These are phyloP conservation scores for Anagyrus pseudococci DNA, from an alignment of 2,888 invertebrate genomes.

Conservation along the genomic window DNA sequence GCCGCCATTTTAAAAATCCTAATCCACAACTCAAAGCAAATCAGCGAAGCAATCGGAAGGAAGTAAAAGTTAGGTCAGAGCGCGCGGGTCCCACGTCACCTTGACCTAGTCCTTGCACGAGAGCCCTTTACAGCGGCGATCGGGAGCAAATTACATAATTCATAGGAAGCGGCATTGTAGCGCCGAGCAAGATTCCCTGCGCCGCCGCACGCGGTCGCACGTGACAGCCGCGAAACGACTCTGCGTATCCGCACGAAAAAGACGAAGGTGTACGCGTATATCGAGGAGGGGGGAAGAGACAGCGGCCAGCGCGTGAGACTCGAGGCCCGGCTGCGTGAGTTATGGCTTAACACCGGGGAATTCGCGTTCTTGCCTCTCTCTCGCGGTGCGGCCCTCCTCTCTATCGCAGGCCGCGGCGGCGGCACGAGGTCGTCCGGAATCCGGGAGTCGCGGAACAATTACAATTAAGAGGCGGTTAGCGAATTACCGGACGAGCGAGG, in stretches of 20 bases:
- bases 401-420: constrained; percentile 41
- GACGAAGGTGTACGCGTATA: constrained; percentile 15
- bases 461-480: constrained; percentile 62
- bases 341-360: constrained; percentile 58
- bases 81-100: constrained; percentile 2
- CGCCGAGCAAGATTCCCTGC: constrained; percentile 5
- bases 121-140: constrained; percentile 3
- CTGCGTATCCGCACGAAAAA: neutral
- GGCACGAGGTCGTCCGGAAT: constrained; percentile 52
- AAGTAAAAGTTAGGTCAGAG: neutral
- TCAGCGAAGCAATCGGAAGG: neutral
- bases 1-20: too few relatives aligned
- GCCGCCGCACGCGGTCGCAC: constrained; percentile 24
- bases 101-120: constrained; percentile 25
- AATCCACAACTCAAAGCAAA: too few relatives aligned
- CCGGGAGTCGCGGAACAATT: constrained; percentile 56
- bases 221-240: neutral
- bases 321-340: constrained; percentile 49
- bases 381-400: constrained; percentile 27
- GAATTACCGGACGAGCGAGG: constrained; percentile 57
- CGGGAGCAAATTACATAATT: constrained; percentile 33
- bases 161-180: constrained; percentile 9
- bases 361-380: constrained; percentile 57
- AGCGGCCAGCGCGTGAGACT: constrained; percentile 1
- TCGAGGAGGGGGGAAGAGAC: constrained; percentile 41